Evolutionary conservation across 1,140 invertebrate species (phyloP), one percentile per base, ranked within the genome.

Genomic region (Scaptomyza graminum): DNA sequence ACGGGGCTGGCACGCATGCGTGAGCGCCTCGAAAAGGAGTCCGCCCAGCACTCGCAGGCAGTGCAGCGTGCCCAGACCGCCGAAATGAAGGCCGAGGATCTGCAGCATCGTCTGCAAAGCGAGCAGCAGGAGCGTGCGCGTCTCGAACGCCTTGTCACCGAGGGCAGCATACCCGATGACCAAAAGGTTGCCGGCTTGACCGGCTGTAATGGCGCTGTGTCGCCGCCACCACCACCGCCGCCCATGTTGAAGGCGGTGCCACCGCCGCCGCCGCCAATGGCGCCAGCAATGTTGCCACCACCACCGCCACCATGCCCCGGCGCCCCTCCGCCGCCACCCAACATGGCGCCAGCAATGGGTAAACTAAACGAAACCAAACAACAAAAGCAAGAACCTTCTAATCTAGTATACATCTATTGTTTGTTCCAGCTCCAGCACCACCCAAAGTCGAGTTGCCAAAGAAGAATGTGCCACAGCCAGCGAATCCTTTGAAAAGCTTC

Each of bases 401-500:
- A 74, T 74, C 7, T 34, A n/a, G n/a, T n/a, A 11, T 46, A 12
- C 8, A 8, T n/a, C n/a, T 11, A 5, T 44, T 22, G 18, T 8
- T 37, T 37, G 2, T 9, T 11, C 37, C 49, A 78, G 93, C 93
- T 69, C 94, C 94, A 12, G 92, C 92, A 50, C 91, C 92, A 22
- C 91, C 93, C 2, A 92, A 94, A 37, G 92, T 93, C 50, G 93
- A 94, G 52, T 85, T 92, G 50, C 93, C 93, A 37, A 94, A 94
- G 74, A 96, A 96, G 89, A 95, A 96, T 76, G 95, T 97, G 61
- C 98, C 97, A 71, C 96, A 98, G 82, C 96, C 98, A 5, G 95
- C 95, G 15, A 97, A 97, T 92, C 97, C 98, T 0, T 92, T 99
- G 2, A 99, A 99, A 92, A 98, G 97, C 25, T 98, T 99, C 93